Evolutionary conservation across 2,888 invertebrate genomes (phyloP).

Genomic region (Sinotaia quadrata): DNA sequence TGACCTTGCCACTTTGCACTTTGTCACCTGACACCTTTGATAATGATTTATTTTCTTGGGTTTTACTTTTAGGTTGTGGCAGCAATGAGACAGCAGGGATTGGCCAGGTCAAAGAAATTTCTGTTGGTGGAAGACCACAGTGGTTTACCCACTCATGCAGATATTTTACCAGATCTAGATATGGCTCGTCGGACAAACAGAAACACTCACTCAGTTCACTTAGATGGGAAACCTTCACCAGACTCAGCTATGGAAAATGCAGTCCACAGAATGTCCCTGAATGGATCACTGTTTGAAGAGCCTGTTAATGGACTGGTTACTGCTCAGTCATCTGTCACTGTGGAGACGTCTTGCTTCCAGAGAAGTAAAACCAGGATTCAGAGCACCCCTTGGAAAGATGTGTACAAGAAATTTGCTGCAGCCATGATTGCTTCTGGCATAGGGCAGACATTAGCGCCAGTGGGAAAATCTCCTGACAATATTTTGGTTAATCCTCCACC

Average conservation of each 20-base stretch:
- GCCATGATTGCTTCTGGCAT: constrained; percentile 23
- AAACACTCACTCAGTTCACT: background rate
- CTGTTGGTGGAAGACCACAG: constrained; percentile 22
- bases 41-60: too few relatives aligned
- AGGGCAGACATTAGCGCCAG: constrained; percentile 13
- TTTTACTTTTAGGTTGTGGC: constrained; percentile 19
- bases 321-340: constrained; percentile 11
- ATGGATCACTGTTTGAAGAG: constrained; percentile 23
- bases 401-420: constrained; percentile 22
- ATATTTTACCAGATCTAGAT: constrained; percentile 12
- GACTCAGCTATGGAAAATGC: background rate
- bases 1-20: too few relatives aligned
- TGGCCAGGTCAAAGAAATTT: constrained; percentile 8
- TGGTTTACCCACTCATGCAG: constrained; percentile 15
- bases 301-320: constrained; percentile 20
- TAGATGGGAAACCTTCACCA: background rate
- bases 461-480: background rate
- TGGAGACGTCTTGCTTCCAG: background rate
- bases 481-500: constrained; percentile 15
- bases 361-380: constrained; percentile 1
- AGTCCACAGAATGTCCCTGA: constrained; percentile 8
- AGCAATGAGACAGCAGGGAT: constrained; percentile 11
- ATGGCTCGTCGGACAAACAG: constrained; percentile 1
- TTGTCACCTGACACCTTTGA: too few relatives aligned
- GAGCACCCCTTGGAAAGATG: constrained; percentile 12